Conservation (phyloP, 92 coral and sea anemone species). For the Epizoanthus rinbou region DNA sequence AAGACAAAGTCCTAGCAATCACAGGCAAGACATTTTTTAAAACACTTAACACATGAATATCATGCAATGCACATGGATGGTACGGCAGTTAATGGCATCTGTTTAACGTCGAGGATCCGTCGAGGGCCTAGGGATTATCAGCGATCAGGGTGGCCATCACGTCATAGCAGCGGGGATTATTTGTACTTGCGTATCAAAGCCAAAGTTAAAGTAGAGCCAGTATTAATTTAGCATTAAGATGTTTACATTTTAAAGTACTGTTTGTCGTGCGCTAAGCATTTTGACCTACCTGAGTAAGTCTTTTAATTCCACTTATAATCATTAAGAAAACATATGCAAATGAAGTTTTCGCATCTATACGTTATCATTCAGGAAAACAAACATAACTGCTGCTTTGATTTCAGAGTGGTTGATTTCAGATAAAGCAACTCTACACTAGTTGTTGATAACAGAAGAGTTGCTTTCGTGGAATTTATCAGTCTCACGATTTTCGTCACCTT, state of each 20-base stretch:
- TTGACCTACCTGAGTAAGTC: background rate
- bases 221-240: background rate
- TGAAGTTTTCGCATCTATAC: background rate
- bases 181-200: background rate
- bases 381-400: background rate
- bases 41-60: no score
- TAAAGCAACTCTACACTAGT: background rate
- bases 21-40: no score
- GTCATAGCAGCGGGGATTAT: background rate
- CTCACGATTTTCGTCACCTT: background rate
- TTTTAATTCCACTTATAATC: conserved; percentile 4
- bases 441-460: background rate
- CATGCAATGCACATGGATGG: no score
- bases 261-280: background rate
- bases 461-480: background rate
- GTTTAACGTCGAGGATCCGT: background rate
- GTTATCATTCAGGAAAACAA: conserved; percentile 10
- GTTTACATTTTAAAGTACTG: background rate
- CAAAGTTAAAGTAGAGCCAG: background rate
- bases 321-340: conserved; percentile 1
- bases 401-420: background rate
- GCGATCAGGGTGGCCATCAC: no score
- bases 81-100: background rate
- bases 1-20: no score
- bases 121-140: background rate